Conservation (phyloP, 2,888 invertebrate species). For the Gastrophysa polygoni region DNA sequence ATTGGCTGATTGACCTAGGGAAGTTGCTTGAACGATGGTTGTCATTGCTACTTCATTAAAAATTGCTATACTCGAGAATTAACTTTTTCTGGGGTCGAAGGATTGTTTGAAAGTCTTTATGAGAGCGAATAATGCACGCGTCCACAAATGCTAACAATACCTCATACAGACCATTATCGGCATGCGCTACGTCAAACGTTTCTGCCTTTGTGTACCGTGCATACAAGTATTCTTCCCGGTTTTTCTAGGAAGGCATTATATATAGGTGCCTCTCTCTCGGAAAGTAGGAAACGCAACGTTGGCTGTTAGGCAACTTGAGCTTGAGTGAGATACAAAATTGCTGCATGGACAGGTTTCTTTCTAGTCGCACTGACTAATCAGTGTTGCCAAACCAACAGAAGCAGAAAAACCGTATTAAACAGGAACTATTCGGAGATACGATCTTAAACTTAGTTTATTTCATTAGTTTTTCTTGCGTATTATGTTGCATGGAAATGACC, state of each 20-base stretch:
- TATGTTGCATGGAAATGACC: no score
- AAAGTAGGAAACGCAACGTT: not conserved
- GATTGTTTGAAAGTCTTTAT: not conserved
- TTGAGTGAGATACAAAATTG: not conserved
- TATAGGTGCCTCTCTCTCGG: not conserved
- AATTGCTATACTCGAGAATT: no score
- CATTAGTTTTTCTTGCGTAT: no score
- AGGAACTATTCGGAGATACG: no score
- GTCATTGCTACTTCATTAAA: no score
- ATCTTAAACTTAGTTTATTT: no score
- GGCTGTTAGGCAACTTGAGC: not conserved
- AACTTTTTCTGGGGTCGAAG: not conserved
- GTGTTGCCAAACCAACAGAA: no score
- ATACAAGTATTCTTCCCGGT: conserved; percentile 7
- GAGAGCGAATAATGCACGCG: not conserved
- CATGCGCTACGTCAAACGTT: not conserved
- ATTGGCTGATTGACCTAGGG: no score
- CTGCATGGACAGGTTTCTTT: not conserved
- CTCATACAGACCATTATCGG: not conserved
- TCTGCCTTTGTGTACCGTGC: conserved; percentile 7
- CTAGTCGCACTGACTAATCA: not conserved
- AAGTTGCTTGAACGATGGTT: no score
- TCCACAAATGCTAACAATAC: not conserved
- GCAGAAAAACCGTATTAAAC: no score
- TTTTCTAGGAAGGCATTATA: conserved; percentile 17